Evolutionary conservation across 2,113 vertebrate genomes (phyloP), one percentile per base, ranked within the genome.

Genomic region (Myotis yumanensis): DNA sequence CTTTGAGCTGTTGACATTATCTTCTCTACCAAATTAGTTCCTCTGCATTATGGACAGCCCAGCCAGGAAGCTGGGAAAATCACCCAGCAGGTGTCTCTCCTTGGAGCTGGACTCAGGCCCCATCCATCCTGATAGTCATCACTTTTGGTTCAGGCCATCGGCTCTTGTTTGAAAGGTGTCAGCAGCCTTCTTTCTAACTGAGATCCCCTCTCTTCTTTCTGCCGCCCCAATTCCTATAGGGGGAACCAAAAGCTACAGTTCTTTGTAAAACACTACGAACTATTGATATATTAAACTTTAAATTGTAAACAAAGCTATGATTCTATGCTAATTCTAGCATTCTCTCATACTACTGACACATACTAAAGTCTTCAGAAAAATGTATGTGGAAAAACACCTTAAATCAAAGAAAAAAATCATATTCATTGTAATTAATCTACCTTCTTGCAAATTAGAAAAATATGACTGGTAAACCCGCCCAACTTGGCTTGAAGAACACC

Each of bases 381-480:
- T 12, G 35, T 32, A 32, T 46, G 68, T 37, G 43, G 69, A 59
- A 69, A 83, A 87, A 43, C 28, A 77, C 71, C 20, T 62, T 88
- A 62, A 75, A 86, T 68, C 20, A 59, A 76, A 46, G 14, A 51
- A 77, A 54, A 54, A 68, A 32, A 46, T 35, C 52, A 54, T 35
- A 18, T 35, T 82, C 43, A n/a, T 9, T 77, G 57, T 48, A 51
- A 86, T 35, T 81, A 82, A 88, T 32, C 37, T 82, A 14, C 2
- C 14, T 76, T 94, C 52, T 84, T 96, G 14, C 4, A 17, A 77
- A 83, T 79, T 84, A 77, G 62, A 69, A 91, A 82, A 87, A 37
- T n/a, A 84, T 32, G 62, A 51, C 32, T 83, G 62, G 10, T 87
- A n/a, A n/a, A n/a, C n/a, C n/a, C n/a, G n/a, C n/a, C 59, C 48